Percentiles rank a stretch among this genome's conserved stretches.
Evolutionary conservation across 2,888 invertebrate genomes (phyloP).

Genomic region (Macrostomum cliftonense): DNA sequence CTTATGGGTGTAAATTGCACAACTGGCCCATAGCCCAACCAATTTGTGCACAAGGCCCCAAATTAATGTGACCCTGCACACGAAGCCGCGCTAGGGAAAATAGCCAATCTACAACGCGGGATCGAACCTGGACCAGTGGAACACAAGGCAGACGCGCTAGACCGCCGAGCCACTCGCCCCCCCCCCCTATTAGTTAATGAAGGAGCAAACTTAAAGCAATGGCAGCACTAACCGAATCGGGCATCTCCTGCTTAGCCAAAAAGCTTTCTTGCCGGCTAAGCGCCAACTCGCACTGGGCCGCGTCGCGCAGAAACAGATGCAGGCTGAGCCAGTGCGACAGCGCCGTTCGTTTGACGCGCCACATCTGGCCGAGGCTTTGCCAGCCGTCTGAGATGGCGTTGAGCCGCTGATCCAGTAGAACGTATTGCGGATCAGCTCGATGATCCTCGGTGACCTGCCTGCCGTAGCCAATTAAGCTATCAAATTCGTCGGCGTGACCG

Average conservation of each 20-base stretch:
- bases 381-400: slow-evolving; percentile 96
- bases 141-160: too few relatives aligned
- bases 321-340: slow-evolving; percentile 73
- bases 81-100: too few relatives aligned
- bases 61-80: too few relatives aligned
- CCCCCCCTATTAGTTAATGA: too few relatives aligned
- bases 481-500: slow-evolving; percentile 90
- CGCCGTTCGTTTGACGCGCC: slow-evolving; percentile 88
- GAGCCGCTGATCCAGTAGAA: slow-evolving; percentile 81
- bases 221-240: slow-evolving; percentile 39
- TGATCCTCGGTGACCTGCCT: slow-evolving; percentile 45
- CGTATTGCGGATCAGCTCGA: slow-evolving; percentile 92
- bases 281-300: slow-evolving; percentile 86
- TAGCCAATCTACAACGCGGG: too few relatives aligned
- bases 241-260: slow-evolving; percentile 84
- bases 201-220: too few relatives aligned
- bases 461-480: slow-evolving; percentile 98
- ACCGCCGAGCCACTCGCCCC: too few relatives aligned
- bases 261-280: slow-evolving; percentile 94
- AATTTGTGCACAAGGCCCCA: too few relatives aligned
- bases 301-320: slow-evolving; percentile 73
- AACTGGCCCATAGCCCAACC: too few relatives aligned
- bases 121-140: too few relatives aligned
- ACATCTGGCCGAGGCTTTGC: slow-evolving; percentile 98
- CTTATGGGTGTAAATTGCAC: too few relatives aligned